These are phyloP conservation scores for Dicerorhinus sumatrensis DNA, from an alignment of 2,113 vertebrate species.

Conservation along the genomic window DNA sequence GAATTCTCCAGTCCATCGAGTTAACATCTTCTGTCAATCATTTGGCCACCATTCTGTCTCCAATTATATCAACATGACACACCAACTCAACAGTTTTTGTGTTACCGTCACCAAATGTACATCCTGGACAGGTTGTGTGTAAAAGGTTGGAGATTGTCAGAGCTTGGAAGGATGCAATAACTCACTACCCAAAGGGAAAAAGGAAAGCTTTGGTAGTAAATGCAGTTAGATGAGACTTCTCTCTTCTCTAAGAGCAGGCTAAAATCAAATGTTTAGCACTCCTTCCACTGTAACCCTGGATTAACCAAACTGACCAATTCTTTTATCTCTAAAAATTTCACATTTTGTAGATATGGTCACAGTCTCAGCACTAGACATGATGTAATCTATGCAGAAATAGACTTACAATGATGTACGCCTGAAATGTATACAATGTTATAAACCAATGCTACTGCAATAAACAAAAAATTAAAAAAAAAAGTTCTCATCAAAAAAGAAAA, in stretches of 20 bases:
- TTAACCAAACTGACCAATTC: neutral
- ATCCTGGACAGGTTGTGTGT: neutral
- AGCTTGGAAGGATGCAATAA: neutral
- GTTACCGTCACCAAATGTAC: neutral
- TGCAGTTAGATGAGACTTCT: neutral
- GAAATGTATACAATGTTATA: too few relatives aligned
- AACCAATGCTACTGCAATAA: too few relatives aligned
- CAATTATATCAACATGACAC: neutral
- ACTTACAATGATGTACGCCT: too few relatives aligned
- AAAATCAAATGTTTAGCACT: neutral
- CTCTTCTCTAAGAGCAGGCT: neutral
- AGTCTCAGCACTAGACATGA: neutral
- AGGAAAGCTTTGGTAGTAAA: neutral
- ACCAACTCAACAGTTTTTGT: neutral
- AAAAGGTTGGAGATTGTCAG: neutral
- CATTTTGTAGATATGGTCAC: neutral
- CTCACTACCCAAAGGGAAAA: neutral
- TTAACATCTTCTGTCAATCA: conserved; percentile 14
- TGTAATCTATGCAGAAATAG: too few relatives aligned
- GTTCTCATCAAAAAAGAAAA: too few relatives aligned
- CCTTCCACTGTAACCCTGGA: neutral
- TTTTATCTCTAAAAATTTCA: neutral
- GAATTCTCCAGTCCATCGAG: neutral
- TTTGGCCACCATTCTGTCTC: neutral
- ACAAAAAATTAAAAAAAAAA: too few relatives aligned